phyloP scores from a whole-genome alignment of 2,888 invertebrate genomes.

The Sialis lutaria region DNA sequence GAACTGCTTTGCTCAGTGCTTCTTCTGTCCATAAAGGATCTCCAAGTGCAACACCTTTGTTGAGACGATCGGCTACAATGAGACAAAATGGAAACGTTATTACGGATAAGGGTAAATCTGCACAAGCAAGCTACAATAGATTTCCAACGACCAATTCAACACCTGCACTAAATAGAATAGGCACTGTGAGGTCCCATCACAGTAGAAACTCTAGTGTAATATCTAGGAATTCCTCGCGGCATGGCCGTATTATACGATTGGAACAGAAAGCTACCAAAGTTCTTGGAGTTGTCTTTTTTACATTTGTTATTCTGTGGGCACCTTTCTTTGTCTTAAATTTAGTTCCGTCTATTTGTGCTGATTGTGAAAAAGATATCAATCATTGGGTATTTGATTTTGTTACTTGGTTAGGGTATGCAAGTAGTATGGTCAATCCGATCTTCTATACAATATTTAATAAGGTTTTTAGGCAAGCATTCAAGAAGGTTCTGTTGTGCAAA shows the following conservation, averaged over 20 bases:
- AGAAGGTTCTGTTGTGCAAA: conserved; percentile 65
- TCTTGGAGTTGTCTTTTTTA: conserved; percentile 84
- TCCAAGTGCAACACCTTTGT: conserved; percentile 23
- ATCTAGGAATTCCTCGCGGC: conserved; percentile 63
- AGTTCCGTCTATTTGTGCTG: conserved; percentile 63
- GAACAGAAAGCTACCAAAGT: conserved; percentile 97
- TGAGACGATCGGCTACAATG: conserved; percentile 42
- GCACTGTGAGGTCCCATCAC: conserved; percentile 50
- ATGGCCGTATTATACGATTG: conserved; percentile 66
- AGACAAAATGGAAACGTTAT: conserved; percentile 27
- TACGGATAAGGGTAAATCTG: conserved; percentile 20
- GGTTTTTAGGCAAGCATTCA: conserved; percentile 80
- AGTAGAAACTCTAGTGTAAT: conserved; percentile 67
- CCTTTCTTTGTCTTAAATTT: conserved; percentile 87
- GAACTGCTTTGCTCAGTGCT: conserved; percentile 40
- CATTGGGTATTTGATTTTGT: conserved; percentile 72
- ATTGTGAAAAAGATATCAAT: conserved; percentile 59
- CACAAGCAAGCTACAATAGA: not conserved
- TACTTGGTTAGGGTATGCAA: conserved; percentile 86
- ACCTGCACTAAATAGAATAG: conserved; percentile 17
- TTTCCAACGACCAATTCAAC: conserved; percentile 12
- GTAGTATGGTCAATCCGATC: conserved; percentile 89
- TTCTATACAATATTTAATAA: conserved; percentile 94
- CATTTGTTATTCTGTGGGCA: conserved; percentile 89
- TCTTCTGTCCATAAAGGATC: conserved; percentile 19